Conservation (phyloP, 2,113 vertebrate species). For the Zapus hudsonius region DNA sequence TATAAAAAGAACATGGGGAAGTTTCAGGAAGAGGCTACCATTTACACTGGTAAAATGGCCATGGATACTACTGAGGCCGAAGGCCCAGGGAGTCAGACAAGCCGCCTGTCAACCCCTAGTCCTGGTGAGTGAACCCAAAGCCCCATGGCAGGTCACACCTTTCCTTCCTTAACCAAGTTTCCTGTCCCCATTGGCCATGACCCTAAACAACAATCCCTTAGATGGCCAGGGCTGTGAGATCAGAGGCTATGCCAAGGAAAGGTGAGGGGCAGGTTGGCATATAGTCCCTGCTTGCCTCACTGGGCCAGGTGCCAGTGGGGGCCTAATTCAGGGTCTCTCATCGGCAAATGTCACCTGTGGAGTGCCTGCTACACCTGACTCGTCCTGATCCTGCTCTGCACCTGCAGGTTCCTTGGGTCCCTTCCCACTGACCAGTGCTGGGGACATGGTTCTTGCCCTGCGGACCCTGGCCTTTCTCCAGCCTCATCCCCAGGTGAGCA, state of each 20-base stretch:
- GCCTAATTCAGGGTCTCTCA: background rate
- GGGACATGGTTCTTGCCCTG: slow-evolving; percentile 75
- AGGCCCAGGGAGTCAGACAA: background rate
- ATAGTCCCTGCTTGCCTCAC: too few species aligned
- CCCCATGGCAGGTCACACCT: too few species aligned
- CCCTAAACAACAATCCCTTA: background rate
- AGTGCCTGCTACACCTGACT: background rate
- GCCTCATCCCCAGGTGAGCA: slow-evolving; percentile 35
- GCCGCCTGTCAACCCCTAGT: background rate
- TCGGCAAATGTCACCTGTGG: background rate
- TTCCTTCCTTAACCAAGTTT: too few species aligned
- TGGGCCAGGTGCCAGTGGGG: too few species aligned
- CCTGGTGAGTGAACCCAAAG: background rate
- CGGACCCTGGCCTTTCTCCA: slow-evolving; percentile 77
- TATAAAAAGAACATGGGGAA: slow-evolving; percentile 4
- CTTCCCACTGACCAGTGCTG: slow-evolving; percentile 77
- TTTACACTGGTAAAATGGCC: background rate
- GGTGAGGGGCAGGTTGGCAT: too few species aligned
- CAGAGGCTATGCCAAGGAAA: too few species aligned
- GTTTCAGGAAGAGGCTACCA: slow-evolving; percentile 5
- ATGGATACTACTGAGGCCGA: background rate
- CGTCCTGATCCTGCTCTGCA: background rate
- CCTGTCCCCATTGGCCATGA: background rate
- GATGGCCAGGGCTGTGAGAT: background rate
- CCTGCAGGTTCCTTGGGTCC: slow-evolving; percentile 78